Evolutionary conservation across 2,113 vertebrate genomes (phyloP).

Genomic region (Ageneiosus marmoratus): DNA sequence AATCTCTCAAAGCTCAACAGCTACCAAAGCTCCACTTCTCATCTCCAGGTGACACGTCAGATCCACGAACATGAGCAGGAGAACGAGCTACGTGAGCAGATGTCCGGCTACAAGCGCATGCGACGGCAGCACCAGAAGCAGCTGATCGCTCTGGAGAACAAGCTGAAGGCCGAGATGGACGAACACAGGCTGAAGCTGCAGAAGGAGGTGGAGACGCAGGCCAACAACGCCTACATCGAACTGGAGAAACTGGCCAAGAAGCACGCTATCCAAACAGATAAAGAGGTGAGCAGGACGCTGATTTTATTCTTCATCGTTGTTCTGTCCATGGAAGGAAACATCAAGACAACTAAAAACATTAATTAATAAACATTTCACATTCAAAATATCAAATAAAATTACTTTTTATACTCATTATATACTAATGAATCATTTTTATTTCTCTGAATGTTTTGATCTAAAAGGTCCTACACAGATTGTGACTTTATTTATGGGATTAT

Average conservation of each 20-base stretch:
- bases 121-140: slow-evolving; percentile 99
- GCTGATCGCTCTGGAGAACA: slow-evolving; percentile 99
- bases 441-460: neutral
- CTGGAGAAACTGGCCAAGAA: slow-evolving; percentile 99
- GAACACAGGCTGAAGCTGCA: slow-evolving; percentile 98
- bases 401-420: neutral
- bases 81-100: slow-evolving; percentile 99
- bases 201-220: slow-evolving; percentile 98
- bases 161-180: slow-evolving; percentile 99
- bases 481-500: neutral
- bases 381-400: neutral
- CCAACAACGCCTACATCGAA: slow-evolving; percentile 99
- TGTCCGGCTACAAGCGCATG: slow-evolving; percentile 99
- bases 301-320: neutral
- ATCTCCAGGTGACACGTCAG: slow-evolving; percentile 92
- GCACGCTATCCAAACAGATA: slow-evolving; percentile 90
- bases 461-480: neutral
- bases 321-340: neutral
- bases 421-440: neutral
- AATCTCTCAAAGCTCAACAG: neutral
- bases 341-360: neutral
- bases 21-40: neutral
- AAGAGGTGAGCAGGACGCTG: slow-evolving; percentile 80
- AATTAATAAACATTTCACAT: too few species aligned
- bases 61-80: slow-evolving; percentile 99